Conservation (phyloP, 1,140 invertebrate genomes). For the Drosophila sulfurigaster region DNA sequence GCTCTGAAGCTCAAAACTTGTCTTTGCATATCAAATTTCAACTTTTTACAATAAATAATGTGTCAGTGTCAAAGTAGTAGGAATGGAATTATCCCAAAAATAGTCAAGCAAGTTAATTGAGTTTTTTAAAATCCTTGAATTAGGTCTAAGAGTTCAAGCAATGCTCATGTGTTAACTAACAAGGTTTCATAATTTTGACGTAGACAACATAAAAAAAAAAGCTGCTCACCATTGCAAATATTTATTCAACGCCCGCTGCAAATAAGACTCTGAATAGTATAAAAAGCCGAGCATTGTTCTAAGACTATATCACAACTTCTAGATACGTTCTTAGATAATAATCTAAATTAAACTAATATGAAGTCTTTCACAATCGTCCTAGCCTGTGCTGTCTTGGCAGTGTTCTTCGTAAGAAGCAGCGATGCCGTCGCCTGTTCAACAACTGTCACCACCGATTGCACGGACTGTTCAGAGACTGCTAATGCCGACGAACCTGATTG, state of each 20-base stretch:
- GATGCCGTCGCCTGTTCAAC: conserved; percentile 24
- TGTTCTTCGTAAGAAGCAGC: conserved; percentile 9
- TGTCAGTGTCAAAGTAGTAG: too few relatives aligned
- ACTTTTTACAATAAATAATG: not conserved
- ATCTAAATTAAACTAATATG: not conserved
- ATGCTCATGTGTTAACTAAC: not conserved
- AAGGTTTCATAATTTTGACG: not conserved
- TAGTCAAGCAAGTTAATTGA: too few relatives aligned
- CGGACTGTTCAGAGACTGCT: conserved; percentile 2
- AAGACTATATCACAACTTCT: conserved; percentile 10
- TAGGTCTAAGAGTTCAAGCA: not conserved
- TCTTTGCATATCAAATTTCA: too few relatives aligned
- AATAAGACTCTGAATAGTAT: conserved; percentile 19
- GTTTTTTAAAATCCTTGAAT: not conserved
- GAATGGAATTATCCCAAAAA: too few relatives aligned
- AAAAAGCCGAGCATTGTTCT: not conserved
- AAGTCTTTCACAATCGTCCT: not conserved
- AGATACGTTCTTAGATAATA: not conserved
- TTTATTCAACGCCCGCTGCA: not conserved
- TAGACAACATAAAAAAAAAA: conserved; percentile 6
- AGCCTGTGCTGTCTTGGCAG: conserved; percentile 1
- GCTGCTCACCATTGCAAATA: conserved; percentile 15
- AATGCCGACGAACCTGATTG: conserved; percentile 8
- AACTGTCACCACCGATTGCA: conserved; percentile 13
- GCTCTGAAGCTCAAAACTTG: too few relatives aligned